Percentiles rank a stretch among this genome's conserved stretches.
These are phyloP conservation scores for Goniozus legneri DNA, from an alignment of 1,140 invertebrate species.

Conservation along the genomic window DNA sequence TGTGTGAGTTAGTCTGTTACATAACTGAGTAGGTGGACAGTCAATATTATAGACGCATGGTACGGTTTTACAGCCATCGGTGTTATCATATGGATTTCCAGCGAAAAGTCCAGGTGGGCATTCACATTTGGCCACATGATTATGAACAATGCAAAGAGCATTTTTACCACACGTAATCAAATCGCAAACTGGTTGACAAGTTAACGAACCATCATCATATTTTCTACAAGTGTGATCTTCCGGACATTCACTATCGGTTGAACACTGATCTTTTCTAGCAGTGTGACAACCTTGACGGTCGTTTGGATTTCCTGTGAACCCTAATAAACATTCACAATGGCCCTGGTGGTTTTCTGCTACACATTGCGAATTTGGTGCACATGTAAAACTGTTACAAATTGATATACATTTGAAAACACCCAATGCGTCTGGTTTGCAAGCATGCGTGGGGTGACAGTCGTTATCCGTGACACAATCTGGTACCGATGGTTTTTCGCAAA, in stretches of 20 bases:
- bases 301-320: conserved; percentile 82
- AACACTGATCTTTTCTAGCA: conserved; percentile 68
- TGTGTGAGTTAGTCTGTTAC: conserved; percentile 77
- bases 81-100: conserved; percentile 76
- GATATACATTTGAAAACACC: conserved; percentile 79
- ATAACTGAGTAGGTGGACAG: conserved; percentile 73
- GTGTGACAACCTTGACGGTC: conserved; percentile 79
- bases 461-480: conserved; percentile 72
- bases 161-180: conserved; percentile 75
- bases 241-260: conserved; percentile 74
- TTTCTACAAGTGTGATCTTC: conserved; percentile 72
- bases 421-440: conserved; percentile 77
- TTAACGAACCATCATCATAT: conserved; percentile 5
- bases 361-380: conserved; percentile 78
- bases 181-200: conserved; percentile 74
- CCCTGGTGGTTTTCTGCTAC: conserved; percentile 70
- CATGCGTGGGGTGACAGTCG: conserved; percentile 67
- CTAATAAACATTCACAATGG: conserved; percentile 74
- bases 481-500: conserved; percentile 79
- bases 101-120: conserved; percentile 80
- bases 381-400: conserved; percentile 76
- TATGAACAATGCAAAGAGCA: conserved; percentile 80
- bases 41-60: conserved; percentile 83
- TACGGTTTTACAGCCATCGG: conserved; percentile 71
- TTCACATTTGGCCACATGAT: conserved; percentile 83